Conservation (phyloP, 1,140 invertebrate species). For the Delia radicum region DNA sequence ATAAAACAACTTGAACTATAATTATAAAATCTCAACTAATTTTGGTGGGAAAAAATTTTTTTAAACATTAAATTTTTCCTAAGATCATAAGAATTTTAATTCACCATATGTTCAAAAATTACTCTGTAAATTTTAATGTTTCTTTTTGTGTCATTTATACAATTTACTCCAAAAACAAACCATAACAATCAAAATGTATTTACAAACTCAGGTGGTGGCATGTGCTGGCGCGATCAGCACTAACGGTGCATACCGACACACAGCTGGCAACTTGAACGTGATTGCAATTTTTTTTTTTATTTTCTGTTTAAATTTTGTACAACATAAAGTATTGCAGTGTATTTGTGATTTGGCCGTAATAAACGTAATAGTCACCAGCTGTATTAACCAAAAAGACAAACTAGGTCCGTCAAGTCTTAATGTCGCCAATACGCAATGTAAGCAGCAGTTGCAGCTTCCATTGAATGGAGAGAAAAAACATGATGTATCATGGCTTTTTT, state of each 20-base stretch:
- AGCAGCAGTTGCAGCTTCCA: background rate
- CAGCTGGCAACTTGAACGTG: conserved; percentile 18
- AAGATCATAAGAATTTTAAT: too few relatives aligned
- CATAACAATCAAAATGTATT: background rate
- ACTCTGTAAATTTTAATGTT: too few relatives aligned
- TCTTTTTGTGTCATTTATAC: background rate
- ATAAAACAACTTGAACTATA: too few relatives aligned
- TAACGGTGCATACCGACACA: conserved; percentile 9
- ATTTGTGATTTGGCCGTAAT: too few relatives aligned
- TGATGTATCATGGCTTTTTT: too few relatives aligned
- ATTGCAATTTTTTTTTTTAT: conserved; percentile 10
- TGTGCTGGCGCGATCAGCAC: conserved; percentile 15
- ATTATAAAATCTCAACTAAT: too few relatives aligned
- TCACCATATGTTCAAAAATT: too few relatives aligned
- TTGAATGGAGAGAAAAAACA: too few relatives aligned
- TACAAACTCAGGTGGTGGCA: conserved; percentile 16
- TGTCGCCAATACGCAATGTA: conserved; percentile 5
- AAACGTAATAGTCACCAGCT: background rate
- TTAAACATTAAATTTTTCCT: too few relatives aligned
- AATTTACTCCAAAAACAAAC: background rate
- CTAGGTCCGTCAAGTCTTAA: conserved; percentile 11
- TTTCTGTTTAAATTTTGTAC: background rate
- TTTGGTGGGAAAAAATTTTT: too few relatives aligned
- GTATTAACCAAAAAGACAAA: conserved; percentile 7
- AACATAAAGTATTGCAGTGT: background rate